phyloP scores from a whole-genome alignment of 2,113 vertebrate species.

The Oreochromis aureus region DNA sequence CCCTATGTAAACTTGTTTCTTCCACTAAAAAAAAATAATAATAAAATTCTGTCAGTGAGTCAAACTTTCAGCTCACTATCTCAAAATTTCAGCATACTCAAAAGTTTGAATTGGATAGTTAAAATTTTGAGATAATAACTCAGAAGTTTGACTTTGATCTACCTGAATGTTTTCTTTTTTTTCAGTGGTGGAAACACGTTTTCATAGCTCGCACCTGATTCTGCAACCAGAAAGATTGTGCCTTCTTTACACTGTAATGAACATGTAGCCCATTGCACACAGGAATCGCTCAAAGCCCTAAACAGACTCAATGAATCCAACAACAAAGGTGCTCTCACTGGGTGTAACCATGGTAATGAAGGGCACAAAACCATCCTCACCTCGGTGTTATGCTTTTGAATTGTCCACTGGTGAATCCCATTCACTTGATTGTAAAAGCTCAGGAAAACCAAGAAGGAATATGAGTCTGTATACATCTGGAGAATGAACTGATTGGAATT shows the following conservation, averaged over 20 bases:
- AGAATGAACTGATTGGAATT: background rate
- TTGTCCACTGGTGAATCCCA: background rate
- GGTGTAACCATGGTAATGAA: background rate
- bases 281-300: background rate
- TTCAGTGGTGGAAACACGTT: background rate
- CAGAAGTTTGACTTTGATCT: background rate
- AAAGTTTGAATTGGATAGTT: background rate
- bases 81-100: background rate
- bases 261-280: background rate
- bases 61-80: background rate
- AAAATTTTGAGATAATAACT: background rate
- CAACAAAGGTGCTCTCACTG: background rate
- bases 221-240: background rate
- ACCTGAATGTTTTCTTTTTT: background rate
- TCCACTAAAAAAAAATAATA: background rate
- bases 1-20: background rate
- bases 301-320: background rate
- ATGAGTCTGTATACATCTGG: background rate
- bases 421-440: background rate
- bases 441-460: background rate
- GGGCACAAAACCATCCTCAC: background rate
- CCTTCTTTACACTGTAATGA: rapidly evolving
- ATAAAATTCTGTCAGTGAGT: background rate
- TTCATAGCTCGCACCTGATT: background rate
- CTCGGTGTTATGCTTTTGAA: background rate